Evolutionary conservation across 2,888 invertebrate species (phyloP).

Genomic region (Polydrusus cervinus): DNA sequence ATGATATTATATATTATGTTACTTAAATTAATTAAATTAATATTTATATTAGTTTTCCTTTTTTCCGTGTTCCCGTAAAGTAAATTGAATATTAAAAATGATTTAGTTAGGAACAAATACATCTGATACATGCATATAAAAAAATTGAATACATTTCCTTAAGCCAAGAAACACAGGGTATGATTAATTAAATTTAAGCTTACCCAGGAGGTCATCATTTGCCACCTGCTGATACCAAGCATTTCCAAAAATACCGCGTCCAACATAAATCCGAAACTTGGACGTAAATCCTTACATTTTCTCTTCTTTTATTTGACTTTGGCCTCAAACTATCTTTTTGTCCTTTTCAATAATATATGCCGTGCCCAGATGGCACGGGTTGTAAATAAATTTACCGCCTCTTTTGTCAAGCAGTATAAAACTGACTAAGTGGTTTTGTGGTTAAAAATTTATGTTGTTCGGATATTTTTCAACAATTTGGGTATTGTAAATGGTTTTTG

Average conservation of each 20-base stretch:
- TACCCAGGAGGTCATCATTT: background rate
- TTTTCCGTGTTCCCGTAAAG: too few species aligned
- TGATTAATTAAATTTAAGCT: background rate
- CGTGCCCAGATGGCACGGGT: conserved; percentile 37
- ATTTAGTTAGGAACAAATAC: too few species aligned
- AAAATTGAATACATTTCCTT: too few species aligned
- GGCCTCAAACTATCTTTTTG: conserved; percentile 18
- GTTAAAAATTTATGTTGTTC: conserved; percentile 45
- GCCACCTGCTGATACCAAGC: conserved; percentile 45
- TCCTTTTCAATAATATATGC: conserved; percentile 42
- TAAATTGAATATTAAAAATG: too few species aligned
- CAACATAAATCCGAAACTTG: conserved; percentile 44
- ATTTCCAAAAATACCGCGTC: conserved; percentile 37
- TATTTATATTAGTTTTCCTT: too few species aligned
- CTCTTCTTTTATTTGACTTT: conserved; percentile 37
- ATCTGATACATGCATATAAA: too few species aligned
- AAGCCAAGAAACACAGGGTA: too few species aligned
- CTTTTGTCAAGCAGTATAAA: conserved; percentile 50
- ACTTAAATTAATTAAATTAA: too few species aligned
- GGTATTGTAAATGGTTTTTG: conserved; percentile 37
- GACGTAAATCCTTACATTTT: conserved; percentile 47
- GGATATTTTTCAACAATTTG: conserved; percentile 45
- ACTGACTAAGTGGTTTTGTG: conserved; percentile 52
- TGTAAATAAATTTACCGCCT: conserved; percentile 48
- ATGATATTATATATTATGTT: too few species aligned